Percentiles rank a stretch among this genome's conserved stretches.
These are phyloP conservation scores for Leptinotarsa defecta DNA, from an alignment of 1,140 invertebrate species.

Conservation along the genomic window DNA sequence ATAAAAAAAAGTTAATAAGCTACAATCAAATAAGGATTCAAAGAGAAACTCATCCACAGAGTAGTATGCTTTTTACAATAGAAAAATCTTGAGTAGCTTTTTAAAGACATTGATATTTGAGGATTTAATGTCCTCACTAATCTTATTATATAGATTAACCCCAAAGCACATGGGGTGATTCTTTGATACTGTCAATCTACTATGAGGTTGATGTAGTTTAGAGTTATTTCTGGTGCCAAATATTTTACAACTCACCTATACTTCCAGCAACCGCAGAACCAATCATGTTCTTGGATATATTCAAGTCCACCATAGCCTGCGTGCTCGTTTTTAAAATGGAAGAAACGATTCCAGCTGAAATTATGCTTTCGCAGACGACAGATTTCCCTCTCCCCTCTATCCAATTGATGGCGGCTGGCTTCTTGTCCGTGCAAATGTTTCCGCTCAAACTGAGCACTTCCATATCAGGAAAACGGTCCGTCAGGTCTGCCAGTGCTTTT, in stretches of 20 bases:
- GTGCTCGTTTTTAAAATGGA: conserved; percentile 86
- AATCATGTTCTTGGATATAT: conserved; percentile 91
- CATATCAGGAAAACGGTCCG: conserved; percentile 82
- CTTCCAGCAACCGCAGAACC: conserved; percentile 93
- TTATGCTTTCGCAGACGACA: conserved; percentile 89
- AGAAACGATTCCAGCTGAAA: conserved; percentile 74
- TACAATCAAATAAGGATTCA: too few species aligned
- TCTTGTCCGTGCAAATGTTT: conserved; percentile 97
- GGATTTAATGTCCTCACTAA: conserved; percentile 4
- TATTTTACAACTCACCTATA: conserved; percentile 62
- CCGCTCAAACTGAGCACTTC: conserved; percentile 91
- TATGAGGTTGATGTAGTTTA: too few species aligned
- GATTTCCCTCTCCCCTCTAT: conserved; percentile 96
- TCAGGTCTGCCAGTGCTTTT: conserved; percentile 74
- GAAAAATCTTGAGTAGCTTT: too few species aligned
- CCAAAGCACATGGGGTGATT: too few species aligned
- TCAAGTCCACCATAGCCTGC: conserved; percentile 82
- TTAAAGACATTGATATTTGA: neutral
- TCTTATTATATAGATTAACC: neutral
- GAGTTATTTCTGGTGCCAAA: too few species aligned
- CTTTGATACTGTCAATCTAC: too few species aligned
- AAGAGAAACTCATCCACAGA: too few species aligned
- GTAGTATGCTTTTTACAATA: too few species aligned
- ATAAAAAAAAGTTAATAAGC: too few species aligned
- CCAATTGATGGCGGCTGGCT: conserved; percentile 96